A percentile compares a stretch with the other conserved stretches of the same genome.
Conservation (phyloP, 2,797 vertebrate species). For the Champsocephalus esox region DNA sequence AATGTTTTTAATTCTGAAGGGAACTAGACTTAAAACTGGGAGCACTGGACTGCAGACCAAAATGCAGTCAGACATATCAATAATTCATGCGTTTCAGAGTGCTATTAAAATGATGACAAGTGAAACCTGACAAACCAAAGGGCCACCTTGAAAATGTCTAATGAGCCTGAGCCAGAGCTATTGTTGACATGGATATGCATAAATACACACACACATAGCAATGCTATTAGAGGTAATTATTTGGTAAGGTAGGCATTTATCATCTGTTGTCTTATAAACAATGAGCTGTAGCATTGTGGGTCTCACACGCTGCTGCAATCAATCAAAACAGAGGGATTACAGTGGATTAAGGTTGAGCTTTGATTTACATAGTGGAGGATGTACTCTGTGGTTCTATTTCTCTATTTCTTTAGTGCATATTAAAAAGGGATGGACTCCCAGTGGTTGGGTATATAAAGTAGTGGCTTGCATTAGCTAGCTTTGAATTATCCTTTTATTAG, state of each 20-base stretch:
- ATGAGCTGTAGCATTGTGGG: slow-evolving; percentile 33
- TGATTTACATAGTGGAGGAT: slow-evolving; percentile 60
- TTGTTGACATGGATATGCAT: slow-evolving; percentile 38
- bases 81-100: slow-evolving; percentile 26
- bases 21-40: neutral
- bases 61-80: slow-evolving; percentile 18
- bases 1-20: slow-evolving; percentile 7
- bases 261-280: slow-evolving; percentile 53
- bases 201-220: slow-evolving; percentile 11
- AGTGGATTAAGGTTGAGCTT: slow-evolving; percentile 59
- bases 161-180: slow-evolving; percentile 40
- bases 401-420: slow-evolving; percentile 3
- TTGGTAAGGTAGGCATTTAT: slow-evolving; percentile 45
- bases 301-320: slow-evolving; percentile 46
- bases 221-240: slow-evolving; percentile 44
- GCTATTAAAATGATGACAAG: slow-evolving; percentile 43
- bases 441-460: slow-evolving; percentile 20
- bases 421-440: slow-evolving; percentile 31
- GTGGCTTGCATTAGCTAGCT: slow-evolving; percentile 16
- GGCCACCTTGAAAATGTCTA: slow-evolving; percentile 39
- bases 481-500: neutral
- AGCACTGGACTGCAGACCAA: slow-evolving; percentile 2
- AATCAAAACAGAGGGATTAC: slow-evolving; percentile 61
- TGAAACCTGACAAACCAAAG: slow-evolving; percentile 37
- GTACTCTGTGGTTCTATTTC: slow-evolving; percentile 18